Evolutionary conservation across 2,113 vertebrate genomes (phyloP), one percentile per base, ranked within the genome.

Genomic region (Pagrus major): DNA sequence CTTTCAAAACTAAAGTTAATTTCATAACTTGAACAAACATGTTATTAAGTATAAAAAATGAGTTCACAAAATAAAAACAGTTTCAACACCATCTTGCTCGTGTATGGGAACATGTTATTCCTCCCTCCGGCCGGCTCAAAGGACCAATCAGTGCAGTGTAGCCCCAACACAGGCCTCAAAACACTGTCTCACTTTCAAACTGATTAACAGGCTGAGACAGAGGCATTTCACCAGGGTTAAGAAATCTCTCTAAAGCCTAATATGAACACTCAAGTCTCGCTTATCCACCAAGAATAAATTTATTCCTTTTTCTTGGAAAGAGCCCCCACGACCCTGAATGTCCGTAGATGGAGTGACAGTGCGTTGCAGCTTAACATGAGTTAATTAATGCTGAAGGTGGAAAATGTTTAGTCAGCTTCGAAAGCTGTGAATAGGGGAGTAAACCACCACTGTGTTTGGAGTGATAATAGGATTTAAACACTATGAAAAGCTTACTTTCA

Each of bases 401-500:
- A 88, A 81, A 86, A 87, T 78, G 63, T 80, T 84, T 75, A 39
- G 80, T 82, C 74, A 80, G 85, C 72, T 74, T 51, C 4, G 29
- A n/a, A 35, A 68, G 29, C 76, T 58, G 71, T 72, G 70, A 74
- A 80, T 21, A 31, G 33, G 18, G 58, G 71, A 72, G 78, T 79
- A 65, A 85, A 81, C 86, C 71, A 75, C 47, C 25, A 31, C 21
- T 15, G 37, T 61, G 25, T 86, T 80, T 89, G 76, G 86, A 86
- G 74, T 68, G 42, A 20, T 88, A 89, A 91, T 86, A 83, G 85
- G 89, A 89, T 91, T 91, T 39, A 79, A 81, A 81, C 68, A 46
- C 69, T 71, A 65, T 33, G 77, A 88, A 88, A 85, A 77, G 85
- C 83, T 90, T 84, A 76, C 89, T 90, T 91, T 92, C 83, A 89